Conservation (phyloP, 1,140 invertebrate genomes). For the Drosophila willistoni region DNA sequence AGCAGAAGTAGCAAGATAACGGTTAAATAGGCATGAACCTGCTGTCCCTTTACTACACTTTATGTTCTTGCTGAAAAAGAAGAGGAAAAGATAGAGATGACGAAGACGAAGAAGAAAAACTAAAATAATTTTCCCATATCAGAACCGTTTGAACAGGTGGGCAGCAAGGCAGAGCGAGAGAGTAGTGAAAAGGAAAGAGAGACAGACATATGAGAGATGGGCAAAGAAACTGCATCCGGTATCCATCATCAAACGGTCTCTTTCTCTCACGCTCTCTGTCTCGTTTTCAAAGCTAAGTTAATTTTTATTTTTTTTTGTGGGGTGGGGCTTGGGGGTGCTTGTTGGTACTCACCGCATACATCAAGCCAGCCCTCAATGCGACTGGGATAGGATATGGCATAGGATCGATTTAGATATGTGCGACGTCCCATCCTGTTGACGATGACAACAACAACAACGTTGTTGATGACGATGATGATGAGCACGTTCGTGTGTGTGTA, state of each 20-base stretch:
- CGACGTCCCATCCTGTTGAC: slow-evolving; percentile 71
- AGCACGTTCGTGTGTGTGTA: not conserved
- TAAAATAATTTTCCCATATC: slow-evolving; percentile 39
- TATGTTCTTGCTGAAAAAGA: not conserved
- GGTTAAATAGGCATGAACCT: slow-evolving; percentile 39
- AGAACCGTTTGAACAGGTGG: slow-evolving; percentile 67
- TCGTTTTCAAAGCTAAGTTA: too few relatives aligned
- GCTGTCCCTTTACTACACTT: not conserved
- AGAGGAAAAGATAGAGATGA: not conserved
- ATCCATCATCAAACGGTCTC: slow-evolving; percentile 5
- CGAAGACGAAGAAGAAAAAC: not conserved
- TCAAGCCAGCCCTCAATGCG: slow-evolving; percentile 89
- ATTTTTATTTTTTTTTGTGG: not conserved
- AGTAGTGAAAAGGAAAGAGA: not conserved
- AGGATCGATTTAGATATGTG: slow-evolving; percentile 74
- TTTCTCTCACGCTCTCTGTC: too few relatives aligned
- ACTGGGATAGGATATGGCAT: slow-evolving; percentile 85
- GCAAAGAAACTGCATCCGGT: slow-evolving; percentile 14
- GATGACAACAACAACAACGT: not conserved
- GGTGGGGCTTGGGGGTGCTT: too few relatives aligned
- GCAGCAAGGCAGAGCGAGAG: not conserved
- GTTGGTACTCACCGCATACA: slow-evolving; percentile 87
- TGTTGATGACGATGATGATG: not conserved
- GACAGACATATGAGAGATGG: not conserved
- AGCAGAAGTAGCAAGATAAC: slow-evolving; percentile 30